phyloP scores from a whole-genome alignment of 2,888 invertebrate genomes.

The Ophioninae sp. region DNA sequence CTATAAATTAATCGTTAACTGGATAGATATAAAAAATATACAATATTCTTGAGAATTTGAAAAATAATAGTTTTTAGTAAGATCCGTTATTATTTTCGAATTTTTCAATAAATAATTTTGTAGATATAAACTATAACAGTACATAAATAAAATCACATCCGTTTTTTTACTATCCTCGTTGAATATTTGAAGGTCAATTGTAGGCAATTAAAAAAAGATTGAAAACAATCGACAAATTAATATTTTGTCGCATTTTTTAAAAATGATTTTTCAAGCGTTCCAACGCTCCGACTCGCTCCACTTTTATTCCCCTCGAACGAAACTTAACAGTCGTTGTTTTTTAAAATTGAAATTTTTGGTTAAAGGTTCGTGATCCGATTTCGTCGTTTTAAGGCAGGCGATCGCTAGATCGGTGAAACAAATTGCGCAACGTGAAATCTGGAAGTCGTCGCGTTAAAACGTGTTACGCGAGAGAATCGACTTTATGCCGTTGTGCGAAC shows the following conservation, averaged over 20 bases:
- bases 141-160: too few species aligned
- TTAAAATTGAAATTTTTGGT: background rate
- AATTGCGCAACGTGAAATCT: constrained; percentile 1
- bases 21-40: too few species aligned
- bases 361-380: background rate
- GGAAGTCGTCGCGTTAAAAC: constrained; percentile 4
- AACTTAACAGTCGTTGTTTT: background rate
- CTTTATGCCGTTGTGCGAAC: constrained; percentile 50
- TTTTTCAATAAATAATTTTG: too few species aligned
- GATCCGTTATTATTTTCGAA: too few species aligned
- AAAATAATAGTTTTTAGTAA: too few species aligned
- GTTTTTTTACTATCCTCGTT: too few species aligned
- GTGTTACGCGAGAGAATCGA: constrained; percentile 25
- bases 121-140: too few species aligned
- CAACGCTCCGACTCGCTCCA: background rate
- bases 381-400: background rate
- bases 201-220: too few species aligned
- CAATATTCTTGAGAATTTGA: too few species aligned
- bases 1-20: too few species aligned
- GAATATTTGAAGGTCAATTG: too few species aligned
- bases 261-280: background rate
- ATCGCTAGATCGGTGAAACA: background rate
- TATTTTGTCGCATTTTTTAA: background rate
- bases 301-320: background rate
- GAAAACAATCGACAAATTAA: too few species aligned